phyloP scores from a whole-genome alignment of 2,888 invertebrate genomes.

The Caenorhabditis zanzibari region DNA sequence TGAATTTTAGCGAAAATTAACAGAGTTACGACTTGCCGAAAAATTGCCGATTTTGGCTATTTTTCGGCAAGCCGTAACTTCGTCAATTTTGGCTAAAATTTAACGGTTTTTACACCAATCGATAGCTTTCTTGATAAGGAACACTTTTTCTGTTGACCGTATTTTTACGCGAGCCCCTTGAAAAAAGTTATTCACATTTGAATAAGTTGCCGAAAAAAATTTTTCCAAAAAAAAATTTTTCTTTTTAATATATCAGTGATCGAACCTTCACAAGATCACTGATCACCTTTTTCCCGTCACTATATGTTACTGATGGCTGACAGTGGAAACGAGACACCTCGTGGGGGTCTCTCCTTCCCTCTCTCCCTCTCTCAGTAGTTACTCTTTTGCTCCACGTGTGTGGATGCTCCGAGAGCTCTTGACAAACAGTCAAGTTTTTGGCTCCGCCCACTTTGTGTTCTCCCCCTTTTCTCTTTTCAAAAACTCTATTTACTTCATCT shows the following conservation, averaged over 20 bases:
- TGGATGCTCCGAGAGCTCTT: slow-evolving; percentile 1
- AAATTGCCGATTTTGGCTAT: no score
- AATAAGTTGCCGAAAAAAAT: no score
- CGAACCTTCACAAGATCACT: slow-evolving; percentile 51
- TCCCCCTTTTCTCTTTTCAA: slow-evolving; percentile 11
- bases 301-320: not conserved
- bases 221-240: no score
- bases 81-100: no score
- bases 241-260: not conserved
- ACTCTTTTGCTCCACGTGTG: slow-evolving; percentile 46
- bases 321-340: slow-evolving; percentile 58
- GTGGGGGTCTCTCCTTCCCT: slow-evolving; percentile 25
- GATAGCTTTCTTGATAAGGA: no score
- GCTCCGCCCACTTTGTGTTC: slow-evolving; percentile 12
- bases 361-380: slow-evolving; percentile 20
- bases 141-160: no score
- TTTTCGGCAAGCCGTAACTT: no score
- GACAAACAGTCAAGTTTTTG: slow-evolving; percentile 41
- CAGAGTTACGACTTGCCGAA: no score
- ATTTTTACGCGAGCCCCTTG: no score
- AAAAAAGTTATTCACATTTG: no score
- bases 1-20: no score
- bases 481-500: slow-evolving; percentile 24
- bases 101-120: no score
- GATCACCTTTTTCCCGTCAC: slow-evolving; percentile 35